Evolutionary conservation across 2,113 vertebrate genomes (phyloP).

Genomic region (Actenoides hombroni): DNA sequence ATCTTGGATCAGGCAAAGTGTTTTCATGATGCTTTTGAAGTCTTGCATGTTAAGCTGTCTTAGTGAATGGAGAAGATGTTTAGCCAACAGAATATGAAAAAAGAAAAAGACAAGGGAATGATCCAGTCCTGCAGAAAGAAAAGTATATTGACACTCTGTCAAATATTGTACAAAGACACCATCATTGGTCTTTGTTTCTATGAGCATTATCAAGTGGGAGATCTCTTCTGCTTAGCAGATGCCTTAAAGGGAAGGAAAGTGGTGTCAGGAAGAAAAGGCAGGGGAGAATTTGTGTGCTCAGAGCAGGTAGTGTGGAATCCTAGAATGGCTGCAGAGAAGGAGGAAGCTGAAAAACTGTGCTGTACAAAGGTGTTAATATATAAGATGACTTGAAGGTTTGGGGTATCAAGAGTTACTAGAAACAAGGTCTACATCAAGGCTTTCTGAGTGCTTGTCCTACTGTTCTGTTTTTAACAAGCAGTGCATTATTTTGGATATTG

Average conservation of each 20-base stretch:
- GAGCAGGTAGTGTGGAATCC: not conserved
- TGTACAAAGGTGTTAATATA: not conserved
- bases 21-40: not conserved
- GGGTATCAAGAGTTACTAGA: not conserved
- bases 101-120: not conserved
- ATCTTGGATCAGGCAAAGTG: not conserved
- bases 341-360: not conserved
- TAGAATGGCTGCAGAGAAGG: not conserved
- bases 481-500: not conserved
- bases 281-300: not conserved
- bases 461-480: not conserved
- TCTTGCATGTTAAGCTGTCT: not conserved
- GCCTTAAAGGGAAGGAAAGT: not conserved
- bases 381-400: not conserved
- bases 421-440: not conserved
- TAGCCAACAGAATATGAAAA: not conserved
- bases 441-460: not conserved
- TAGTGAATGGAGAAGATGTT: not conserved
- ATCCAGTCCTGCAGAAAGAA: not conserved
- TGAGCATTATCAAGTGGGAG: not conserved
- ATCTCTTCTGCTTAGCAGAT: not conserved
- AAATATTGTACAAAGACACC: not conserved
- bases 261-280: not conserved
- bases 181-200: not conserved
- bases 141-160: not conserved